A percentile compares a stretch with the other conserved stretches of the same genome.
Evolutionary conservation across 2,113 vertebrate species (phyloP).

Genomic region (Mohoua ochrocephala): DNA sequence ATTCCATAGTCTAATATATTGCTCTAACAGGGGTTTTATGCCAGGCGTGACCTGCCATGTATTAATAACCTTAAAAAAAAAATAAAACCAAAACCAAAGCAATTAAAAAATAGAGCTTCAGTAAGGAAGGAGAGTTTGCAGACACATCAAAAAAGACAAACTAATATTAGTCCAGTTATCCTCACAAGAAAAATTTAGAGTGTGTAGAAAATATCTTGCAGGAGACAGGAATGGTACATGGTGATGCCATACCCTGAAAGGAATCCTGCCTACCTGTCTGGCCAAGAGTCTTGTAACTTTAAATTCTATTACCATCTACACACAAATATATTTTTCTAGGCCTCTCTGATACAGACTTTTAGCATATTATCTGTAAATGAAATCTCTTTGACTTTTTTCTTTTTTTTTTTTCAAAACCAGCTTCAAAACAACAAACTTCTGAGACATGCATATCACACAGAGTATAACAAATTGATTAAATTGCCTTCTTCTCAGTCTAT

Average conservation of each 20-base stretch:
- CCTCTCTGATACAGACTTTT: background rate
- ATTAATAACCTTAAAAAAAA: background rate
- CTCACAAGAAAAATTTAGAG: background rate
- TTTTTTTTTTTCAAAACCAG: background rate
- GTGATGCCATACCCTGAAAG: background rate
- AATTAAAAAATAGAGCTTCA: background rate
- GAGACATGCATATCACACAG: constrained; percentile 18
- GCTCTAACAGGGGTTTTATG: background rate
- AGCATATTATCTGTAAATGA: constrained; percentile 33
- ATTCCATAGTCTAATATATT: background rate
- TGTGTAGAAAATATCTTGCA: background rate
- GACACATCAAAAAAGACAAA: background rate
- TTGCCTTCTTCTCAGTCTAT: constrained; percentile 13
- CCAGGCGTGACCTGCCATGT: background rate
- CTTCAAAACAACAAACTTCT: constrained; percentile 55
- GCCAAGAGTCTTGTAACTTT: background rate
- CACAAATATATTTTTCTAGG: background rate
- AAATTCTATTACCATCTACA: background rate
- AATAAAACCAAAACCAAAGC: background rate
- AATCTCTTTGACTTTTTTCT: constrained; percentile 2
- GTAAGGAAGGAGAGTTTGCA: background rate
- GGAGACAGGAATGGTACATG: background rate
- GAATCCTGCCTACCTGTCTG: background rate
- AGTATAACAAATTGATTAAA: constrained; percentile 49
- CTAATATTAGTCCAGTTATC: background rate